Evolutionary conservation across 2,113 vertebrate species (phyloP).

Genomic region (Notiomystis cincta): DNA sequence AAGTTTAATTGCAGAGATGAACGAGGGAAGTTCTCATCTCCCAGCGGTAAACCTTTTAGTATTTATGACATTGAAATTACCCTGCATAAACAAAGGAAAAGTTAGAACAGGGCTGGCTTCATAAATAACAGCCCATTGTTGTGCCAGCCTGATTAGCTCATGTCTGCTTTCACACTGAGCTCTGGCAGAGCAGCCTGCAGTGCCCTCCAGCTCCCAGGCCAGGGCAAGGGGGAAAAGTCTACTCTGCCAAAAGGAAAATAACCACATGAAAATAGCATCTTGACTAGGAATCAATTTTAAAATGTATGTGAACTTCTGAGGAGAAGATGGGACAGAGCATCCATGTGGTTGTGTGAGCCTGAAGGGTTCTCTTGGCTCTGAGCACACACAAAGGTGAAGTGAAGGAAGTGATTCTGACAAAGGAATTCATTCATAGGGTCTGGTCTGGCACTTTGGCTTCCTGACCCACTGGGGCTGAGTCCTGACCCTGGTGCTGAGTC

Average conservation of each 20-base stretch:
- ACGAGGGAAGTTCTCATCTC: constrained; percentile 63
- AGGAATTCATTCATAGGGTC: background rate
- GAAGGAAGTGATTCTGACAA: background rate
- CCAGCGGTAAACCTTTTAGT: constrained; percentile 69
- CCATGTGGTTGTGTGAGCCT: background rate
- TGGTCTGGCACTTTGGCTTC: background rate
- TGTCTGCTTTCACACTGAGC: background rate
- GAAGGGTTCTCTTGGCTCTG: background rate
- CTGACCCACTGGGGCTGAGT: background rate
- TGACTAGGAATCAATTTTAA: constrained; percentile 2
- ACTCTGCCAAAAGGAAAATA: constrained; percentile 18
- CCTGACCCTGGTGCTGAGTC: background rate
- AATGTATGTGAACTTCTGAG: background rate
- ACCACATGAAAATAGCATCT: background rate
- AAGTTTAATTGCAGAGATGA: constrained; percentile 67
- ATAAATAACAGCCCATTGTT: constrained; percentile 53
- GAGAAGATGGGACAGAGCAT: background rate
- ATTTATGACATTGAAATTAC: constrained; percentile 73
- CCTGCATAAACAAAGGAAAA: constrained; percentile 57
- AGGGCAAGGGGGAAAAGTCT: background rate
- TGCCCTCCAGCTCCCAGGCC: background rate
- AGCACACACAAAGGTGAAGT: background rate
- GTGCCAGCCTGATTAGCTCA: constrained; percentile 47
- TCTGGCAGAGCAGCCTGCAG: background rate
- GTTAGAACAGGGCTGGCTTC: constrained; percentile 46